Conservation (phyloP, 1,140 invertebrate genomes). For the Pogonomyrmex barbatus region DNA sequence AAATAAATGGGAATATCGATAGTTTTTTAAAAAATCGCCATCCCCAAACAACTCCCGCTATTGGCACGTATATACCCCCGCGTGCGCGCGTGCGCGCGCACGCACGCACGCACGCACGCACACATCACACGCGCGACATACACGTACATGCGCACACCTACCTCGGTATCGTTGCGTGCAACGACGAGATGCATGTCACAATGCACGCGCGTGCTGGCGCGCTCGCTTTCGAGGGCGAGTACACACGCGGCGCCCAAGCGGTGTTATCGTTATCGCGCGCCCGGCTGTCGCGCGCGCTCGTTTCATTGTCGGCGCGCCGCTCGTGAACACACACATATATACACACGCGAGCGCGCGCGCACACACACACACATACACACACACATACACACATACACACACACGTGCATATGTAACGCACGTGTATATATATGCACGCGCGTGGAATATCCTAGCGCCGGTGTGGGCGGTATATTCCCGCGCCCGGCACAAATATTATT, state of each 20-base stretch:
- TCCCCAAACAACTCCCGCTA: constrained; percentile 25
- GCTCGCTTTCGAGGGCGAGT: constrained; percentile 62
- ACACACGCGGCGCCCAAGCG: constrained; percentile 38
- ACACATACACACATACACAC: not conserved
- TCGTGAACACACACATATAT: not conserved
- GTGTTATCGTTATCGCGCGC: constrained; percentile 68
- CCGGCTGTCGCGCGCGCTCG: constrained; percentile 62
- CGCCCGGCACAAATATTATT: constrained; percentile 76
- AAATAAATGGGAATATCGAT: constrained; percentile 37
- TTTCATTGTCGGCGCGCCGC: constrained; percentile 45
- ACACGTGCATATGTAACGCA: not conserved
- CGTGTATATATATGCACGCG: not conserved
- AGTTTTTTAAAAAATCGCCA: constrained; percentile 45
- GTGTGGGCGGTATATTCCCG: constrained; percentile 65
- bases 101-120: not conserved
- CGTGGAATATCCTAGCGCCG: constrained; percentile 40
- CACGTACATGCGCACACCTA: not conserved
- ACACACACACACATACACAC: not conserved
- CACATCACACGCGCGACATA: not conserved
- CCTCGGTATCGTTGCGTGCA: not conserved
- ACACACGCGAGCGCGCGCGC: too few relatives aligned
- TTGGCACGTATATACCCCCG: not conserved
- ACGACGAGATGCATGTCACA: constrained; percentile 12
- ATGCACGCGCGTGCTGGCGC: constrained; percentile 46
- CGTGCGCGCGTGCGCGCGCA: not conserved